Conservation (phyloP, 2,113 vertebrate genomes). For the Leucopsar rothschildi region DNA sequence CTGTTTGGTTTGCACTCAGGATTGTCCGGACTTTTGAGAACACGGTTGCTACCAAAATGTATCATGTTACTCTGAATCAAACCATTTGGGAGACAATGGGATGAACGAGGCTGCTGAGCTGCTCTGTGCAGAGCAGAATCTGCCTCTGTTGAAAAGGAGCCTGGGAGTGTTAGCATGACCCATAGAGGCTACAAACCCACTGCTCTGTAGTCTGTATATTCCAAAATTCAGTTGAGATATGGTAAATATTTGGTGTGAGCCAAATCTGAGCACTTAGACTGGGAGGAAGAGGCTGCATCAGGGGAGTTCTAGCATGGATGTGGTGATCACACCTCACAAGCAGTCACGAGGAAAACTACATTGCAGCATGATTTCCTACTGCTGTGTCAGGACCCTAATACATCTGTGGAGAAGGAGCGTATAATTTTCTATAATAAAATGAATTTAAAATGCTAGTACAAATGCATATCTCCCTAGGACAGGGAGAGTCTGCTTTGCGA, state of each 20-base stretch:
- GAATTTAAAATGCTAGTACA: constrained; percentile 50
- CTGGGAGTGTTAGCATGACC: rapidly evolving
- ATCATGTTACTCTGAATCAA: not conserved
- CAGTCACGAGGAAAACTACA: rapidly evolving
- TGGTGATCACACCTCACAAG: not conserved
- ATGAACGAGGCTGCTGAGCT: not conserved
- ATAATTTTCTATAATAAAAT: constrained; percentile 56
- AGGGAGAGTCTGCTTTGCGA: not conserved
- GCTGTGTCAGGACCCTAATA: not conserved
- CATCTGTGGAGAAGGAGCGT: constrained; percentile 10
- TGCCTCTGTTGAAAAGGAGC: not conserved
- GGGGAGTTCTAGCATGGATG: rapidly evolving
- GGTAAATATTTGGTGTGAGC: not conserved
- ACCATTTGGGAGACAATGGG: rapidly evolving
- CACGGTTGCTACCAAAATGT: not conserved
- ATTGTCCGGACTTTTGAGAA: rapidly evolving
- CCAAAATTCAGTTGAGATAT: rapidly evolving
- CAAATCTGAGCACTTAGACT: not conserved
- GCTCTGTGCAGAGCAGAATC: not conserved
- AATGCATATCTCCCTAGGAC: not conserved
- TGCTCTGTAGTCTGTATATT: not conserved
- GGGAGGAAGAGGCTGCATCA: rapidly evolving
- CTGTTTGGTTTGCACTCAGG: not conserved
- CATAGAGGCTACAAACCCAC: not conserved
- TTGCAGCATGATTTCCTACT: not conserved